Conservation (phyloP, 2,888 invertebrate genomes). For the Stratiomys singularior region DNA sequence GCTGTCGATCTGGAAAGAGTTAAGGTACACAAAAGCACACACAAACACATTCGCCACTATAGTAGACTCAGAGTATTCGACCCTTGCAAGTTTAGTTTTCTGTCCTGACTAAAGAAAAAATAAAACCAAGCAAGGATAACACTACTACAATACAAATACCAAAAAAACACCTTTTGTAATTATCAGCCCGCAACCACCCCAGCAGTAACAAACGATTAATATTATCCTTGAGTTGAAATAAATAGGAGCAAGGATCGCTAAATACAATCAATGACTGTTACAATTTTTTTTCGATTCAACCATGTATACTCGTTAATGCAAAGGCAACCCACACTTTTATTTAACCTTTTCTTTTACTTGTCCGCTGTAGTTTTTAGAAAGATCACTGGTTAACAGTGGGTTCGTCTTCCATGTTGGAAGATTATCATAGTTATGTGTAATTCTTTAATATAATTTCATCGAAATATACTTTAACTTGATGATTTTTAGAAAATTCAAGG, state of each 20-base stretch:
- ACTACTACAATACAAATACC: neutral
- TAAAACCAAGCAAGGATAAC: neutral
- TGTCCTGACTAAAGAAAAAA: neutral
- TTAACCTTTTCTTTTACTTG: no score
- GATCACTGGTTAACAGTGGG: no score
- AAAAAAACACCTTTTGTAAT: neutral
- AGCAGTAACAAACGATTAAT: neutral
- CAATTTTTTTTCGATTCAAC: no score
- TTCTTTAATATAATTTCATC: no score
- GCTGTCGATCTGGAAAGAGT: constrained; percentile 99
- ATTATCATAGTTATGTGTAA: no score
- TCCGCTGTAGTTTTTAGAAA: no score
- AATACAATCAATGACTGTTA: no score
- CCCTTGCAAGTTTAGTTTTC: neutral
- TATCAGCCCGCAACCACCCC: neutral
- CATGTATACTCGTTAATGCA: no score
- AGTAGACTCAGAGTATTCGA: neutral
- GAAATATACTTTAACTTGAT: no score
- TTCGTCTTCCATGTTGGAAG: no score
- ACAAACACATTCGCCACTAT: constrained; percentile 58
- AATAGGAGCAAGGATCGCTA: neutral
- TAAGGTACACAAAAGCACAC: constrained; percentile 78
- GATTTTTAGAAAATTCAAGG: neutral
- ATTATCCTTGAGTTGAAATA: neutral
- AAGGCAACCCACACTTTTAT: no score